Evolutionary conservation across 2,113 vertebrate species (phyloP).

Genomic region (Carassius carassius): DNA sequence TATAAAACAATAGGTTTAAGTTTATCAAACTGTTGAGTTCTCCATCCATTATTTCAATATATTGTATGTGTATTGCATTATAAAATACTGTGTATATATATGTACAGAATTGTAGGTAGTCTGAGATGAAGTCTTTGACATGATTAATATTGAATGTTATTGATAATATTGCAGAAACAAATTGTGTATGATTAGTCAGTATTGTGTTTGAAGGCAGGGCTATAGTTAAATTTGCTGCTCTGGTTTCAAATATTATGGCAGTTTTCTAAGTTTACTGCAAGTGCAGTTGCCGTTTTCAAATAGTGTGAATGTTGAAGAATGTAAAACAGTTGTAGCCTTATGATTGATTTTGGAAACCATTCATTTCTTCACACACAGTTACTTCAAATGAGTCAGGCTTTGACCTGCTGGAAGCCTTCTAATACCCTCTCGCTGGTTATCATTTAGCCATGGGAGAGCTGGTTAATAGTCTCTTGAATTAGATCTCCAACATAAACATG

Average conservation of each 20-base stretch:
- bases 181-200: neutral
- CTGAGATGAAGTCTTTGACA: no score
- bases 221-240: neutral
- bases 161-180: neutral
- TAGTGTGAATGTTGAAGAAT: conserved; percentile 11
- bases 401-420: conserved; percentile 38
- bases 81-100: no score
- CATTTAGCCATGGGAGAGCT: conserved; percentile 40
- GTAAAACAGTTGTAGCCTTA: neutral
- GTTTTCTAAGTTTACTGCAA: neutral
- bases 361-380: conserved; percentile 6
- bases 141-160: no score
- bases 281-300: neutral
- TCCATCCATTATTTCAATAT: neutral
- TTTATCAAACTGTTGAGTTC: neutral
- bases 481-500: conserved; percentile 31
- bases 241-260: neutral
- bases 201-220: neutral
- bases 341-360: conserved; percentile 19
- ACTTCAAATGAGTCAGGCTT: conserved; percentile 17
- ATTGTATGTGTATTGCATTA: neutral
- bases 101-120: no score
- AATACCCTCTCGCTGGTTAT: neutral
- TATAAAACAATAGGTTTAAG: neutral
- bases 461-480: conserved; percentile 26